phyloP scores from a whole-genome alignment of 1,140 invertebrate genomes.

The Muscidifurax raptorellus region DNA sequence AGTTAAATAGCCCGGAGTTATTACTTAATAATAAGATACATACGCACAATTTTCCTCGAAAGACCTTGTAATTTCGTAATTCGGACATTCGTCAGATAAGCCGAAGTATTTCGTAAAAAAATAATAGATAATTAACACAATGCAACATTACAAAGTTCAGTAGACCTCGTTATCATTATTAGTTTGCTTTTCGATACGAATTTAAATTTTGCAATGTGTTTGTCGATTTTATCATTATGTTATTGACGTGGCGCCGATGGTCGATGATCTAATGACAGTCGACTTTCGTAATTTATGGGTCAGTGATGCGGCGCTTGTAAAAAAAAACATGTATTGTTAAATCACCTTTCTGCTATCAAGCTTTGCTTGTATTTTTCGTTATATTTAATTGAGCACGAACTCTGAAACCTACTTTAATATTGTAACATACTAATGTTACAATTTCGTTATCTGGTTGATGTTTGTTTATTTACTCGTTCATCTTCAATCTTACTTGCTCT shows the following conservation, averaged over 20 bases:
- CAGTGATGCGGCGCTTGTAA: background rate
- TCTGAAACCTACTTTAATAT: background rate
- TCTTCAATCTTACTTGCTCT: background rate
- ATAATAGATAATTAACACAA: background rate
- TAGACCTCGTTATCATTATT: background rate
- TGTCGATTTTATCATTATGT: background rate
- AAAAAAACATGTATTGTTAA: too few relatives aligned
- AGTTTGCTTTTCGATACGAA: background rate
- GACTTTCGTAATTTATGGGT: background rate
- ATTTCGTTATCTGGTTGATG: too few relatives aligned
- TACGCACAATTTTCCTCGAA: background rate
- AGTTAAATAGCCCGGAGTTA: too few relatives aligned
- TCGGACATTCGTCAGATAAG: background rate
- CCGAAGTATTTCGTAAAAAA: background rate
- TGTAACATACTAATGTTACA: background rate
- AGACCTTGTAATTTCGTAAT: background rate
- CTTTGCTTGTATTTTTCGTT: background rate
- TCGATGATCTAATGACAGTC: conserved; percentile 1
- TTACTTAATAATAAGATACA: too few relatives aligned
- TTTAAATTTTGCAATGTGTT: background rate
- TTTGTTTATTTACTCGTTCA: too few relatives aligned
- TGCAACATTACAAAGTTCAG: background rate
- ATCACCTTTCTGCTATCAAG: background rate
- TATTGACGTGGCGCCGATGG: background rate
- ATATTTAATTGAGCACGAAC: background rate